Percentiles rank a stretch among this genome's conserved stretches.
Evolutionary conservation across 2,113 vertebrate genomes (phyloP).

Genomic region (Salvator merianae): DNA sequence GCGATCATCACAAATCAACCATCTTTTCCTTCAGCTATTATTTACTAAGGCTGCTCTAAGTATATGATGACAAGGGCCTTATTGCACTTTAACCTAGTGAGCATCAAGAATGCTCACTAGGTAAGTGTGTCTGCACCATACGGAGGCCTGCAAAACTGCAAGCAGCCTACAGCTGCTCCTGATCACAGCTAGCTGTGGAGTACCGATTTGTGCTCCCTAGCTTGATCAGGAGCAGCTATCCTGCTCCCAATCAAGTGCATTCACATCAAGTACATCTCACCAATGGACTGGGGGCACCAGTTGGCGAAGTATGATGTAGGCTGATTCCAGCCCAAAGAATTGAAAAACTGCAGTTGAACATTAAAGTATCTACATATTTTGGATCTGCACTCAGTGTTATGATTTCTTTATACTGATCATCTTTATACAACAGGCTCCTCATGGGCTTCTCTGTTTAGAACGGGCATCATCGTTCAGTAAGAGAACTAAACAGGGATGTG

Average conservation of each 20-base stretch:
- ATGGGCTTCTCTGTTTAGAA: neutral
- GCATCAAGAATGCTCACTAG: too few relatives aligned
- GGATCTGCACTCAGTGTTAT: neutral
- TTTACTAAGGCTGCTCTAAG: conserved; percentile 66
- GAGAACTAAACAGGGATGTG: neutral
- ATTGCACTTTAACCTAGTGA: too few relatives aligned
- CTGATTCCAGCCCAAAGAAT: conserved; percentile 18
- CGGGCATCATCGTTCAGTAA: neutral
- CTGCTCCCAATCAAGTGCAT: too few relatives aligned
- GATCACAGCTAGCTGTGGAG: too few relatives aligned
- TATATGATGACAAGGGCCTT: conserved; percentile 63
- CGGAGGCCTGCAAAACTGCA: too few relatives aligned
- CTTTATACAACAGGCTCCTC: too few relatives aligned
- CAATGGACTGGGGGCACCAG: neutral
- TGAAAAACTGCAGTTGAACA: neutral
- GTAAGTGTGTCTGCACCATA: too few relatives aligned
- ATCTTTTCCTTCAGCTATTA: conserved; percentile 62
- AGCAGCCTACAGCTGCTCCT: too few relatives aligned
- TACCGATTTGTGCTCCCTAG: too few relatives aligned
- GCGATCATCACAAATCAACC: neutral
- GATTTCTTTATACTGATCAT: neutral
- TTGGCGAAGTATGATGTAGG: conserved; percentile 25
- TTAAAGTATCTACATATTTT: neutral
- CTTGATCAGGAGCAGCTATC: too few relatives aligned
- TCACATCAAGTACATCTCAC: too few relatives aligned